phyloP scores from a whole-genome alignment of 2,888 invertebrate genomes.

The Atrina japonica region DNA sequence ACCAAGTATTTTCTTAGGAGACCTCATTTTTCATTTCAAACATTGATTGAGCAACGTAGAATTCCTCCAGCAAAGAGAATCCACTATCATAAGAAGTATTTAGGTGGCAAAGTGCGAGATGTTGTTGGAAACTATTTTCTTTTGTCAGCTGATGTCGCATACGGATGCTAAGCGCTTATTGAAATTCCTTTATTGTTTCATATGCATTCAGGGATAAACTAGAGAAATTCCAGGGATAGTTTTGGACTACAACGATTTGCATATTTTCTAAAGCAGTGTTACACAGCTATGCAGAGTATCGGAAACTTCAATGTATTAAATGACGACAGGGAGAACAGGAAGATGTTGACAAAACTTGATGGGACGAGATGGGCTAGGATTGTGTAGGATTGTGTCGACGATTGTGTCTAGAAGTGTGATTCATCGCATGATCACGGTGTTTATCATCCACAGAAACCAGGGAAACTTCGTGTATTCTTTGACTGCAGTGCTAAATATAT shows the following conservation, averaged over 20 bases:
- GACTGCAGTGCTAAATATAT: slow-evolving; percentile 46
- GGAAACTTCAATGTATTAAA: slow-evolving; percentile 12
- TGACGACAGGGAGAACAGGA: slow-evolving; percentile 16
- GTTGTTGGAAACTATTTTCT: slow-evolving; percentile 14
- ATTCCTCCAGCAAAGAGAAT: slow-evolving; percentile 8
- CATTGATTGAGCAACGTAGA: neutral
- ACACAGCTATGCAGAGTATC: slow-evolving; percentile 11
- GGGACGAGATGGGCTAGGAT: slow-evolving; percentile 9
- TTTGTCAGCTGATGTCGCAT: slow-evolving; percentile 1
- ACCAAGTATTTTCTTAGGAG: slow-evolving; percentile 1
- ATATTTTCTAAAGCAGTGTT: no score
- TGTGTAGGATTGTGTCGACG: no score
- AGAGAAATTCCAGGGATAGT: no score
- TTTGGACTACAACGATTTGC: no score
- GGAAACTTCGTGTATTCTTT: slow-evolving; percentile 43
- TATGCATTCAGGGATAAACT: slow-evolving; percentile 34
- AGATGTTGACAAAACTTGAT: slow-evolving; percentile 7
- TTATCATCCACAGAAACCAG: slow-evolving; percentile 20
- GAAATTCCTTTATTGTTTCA: neutral
- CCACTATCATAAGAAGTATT: slow-evolving; percentile 11
- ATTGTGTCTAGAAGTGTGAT: no score
- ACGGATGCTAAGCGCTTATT: neutral
- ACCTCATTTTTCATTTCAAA: neutral
- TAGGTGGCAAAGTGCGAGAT: slow-evolving; percentile 6
- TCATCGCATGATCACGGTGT: no score